Evolutionary conservation across 2,113 vertebrate genomes (phyloP).

Genomic region (Mesitornis unicolor): DNA sequence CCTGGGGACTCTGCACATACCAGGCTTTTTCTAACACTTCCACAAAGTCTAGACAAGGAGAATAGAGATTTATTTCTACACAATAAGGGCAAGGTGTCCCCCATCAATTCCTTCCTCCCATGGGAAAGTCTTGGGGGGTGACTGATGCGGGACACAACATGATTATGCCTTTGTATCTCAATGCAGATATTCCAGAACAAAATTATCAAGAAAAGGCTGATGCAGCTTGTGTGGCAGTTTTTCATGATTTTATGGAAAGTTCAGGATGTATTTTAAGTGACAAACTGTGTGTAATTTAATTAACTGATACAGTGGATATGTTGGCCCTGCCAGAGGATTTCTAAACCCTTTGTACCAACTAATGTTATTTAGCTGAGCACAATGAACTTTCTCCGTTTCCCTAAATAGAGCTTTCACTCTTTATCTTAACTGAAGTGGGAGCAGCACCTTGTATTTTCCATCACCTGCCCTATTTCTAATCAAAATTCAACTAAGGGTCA

Average conservation of each 20-base stretch:
- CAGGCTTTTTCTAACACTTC: background rate
- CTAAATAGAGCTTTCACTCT: background rate
- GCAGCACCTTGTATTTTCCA: background rate
- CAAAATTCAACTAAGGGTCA: slow-evolving; percentile 1
- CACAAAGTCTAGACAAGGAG: background rate
- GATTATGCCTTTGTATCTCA: background rate
- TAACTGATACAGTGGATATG: background rate
- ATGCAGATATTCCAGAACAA: background rate
- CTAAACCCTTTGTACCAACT: background rate
- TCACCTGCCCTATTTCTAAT: background rate
- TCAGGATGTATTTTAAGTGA: background rate
- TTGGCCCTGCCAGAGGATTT: background rate
- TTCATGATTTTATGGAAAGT: background rate
- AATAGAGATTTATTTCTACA: background rate
- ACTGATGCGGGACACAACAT: background rate
- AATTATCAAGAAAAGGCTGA: background rate
- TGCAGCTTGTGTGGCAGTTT: background rate
- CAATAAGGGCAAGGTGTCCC: background rate
- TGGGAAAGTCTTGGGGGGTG: background rate
- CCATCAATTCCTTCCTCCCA: background rate
- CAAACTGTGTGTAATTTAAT: background rate
- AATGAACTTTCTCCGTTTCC: background rate
- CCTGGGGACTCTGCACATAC: background rate
- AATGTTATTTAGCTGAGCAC: background rate
- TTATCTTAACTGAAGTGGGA: background rate